Evolutionary conservation across 2,797 vertebrate genomes (phyloP), one percentile per base, ranked within the genome.

Genomic region (Myioborus melanocephalus): DNA sequence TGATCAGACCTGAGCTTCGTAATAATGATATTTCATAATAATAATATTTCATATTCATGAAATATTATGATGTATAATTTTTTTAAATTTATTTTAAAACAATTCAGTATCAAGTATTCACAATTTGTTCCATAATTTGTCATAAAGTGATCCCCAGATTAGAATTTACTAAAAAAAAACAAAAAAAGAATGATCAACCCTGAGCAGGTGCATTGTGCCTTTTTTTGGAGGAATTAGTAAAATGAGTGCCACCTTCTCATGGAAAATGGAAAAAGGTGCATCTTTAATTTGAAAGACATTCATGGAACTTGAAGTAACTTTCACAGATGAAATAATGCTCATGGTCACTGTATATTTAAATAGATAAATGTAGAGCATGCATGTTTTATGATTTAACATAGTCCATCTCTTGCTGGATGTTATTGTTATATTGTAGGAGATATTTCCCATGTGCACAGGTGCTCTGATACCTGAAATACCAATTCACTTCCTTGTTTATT

Each of bases 231-330:
- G 87, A 65, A 23, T 65, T 23, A 10, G 12, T 50, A 46, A 19
- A 55, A 35, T 6, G 46, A 90, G n/a, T 50, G 57, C 30, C 14
- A 24, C 44, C 72, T 82, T 72, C 86, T 91, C 14, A 5, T 77
- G 82, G 81, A 85, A 82, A 80, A 83, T 44, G 56, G 83, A 78
- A 93, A 91, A 96, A 85, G 85, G 95, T 93, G 91, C 92, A 95
- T 97, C 97, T 96, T 95, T 95, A 96, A 95, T 60, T 28, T 28
- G 46, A 82, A 63, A 81, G 57, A 65, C 76, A 47, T 32, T 83
- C 57, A 23, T 91, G 60, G 35, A 60, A 77, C 23, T 83, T 89
- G 35, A 49, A 81, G 14, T 60, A 37, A 39, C 24, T 77, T 82
- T 39, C 75, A 63, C 41, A 12, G 41, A 34, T 71, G 57, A 71